Conservation (phyloP, 2,888 invertebrate species). For the Germaria angustata region DNA sequence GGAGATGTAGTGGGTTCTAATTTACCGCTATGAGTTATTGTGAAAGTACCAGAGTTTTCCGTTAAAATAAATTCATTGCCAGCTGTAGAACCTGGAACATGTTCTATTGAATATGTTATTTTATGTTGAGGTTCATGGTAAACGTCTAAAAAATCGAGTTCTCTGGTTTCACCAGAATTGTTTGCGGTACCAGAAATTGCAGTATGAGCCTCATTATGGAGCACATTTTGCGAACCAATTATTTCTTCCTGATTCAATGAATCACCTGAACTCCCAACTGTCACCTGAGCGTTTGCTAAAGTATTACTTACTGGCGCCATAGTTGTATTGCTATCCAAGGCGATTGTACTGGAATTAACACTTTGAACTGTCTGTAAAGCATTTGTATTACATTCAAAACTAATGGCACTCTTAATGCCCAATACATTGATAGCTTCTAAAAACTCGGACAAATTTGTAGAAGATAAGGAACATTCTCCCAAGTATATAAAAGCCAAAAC, state of each 20-base stretch:
- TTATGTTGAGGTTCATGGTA: slow-evolving; percentile 77
- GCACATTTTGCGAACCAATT: slow-evolving; percentile 70
- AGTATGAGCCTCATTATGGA: slow-evolving; percentile 42
- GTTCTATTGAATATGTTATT: slow-evolving; percentile 78
- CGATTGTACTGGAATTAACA: slow-evolving; percentile 46
- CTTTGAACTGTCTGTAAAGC: slow-evolving; percentile 64
- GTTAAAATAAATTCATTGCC: slow-evolving; percentile 78
- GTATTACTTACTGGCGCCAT: slow-evolving; percentile 17
- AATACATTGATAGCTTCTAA: slow-evolving; percentile 78
- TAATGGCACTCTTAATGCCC: slow-evolving; percentile 79
- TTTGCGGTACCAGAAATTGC: slow-evolving; percentile 39
- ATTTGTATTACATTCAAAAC: slow-evolving; percentile 77
- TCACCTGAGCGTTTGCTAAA: slow-evolving; percentile 7
- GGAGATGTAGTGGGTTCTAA: slow-evolving; percentile 67
- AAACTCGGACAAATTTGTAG: slow-evolving; percentile 77
- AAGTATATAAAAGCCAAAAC: slow-evolving; percentile 78
- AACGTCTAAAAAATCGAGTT: slow-evolving; percentile 77
- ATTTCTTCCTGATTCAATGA: slow-evolving; percentile 72
- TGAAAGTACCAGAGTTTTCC: slow-evolving; percentile 77
- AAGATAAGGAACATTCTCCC: slow-evolving; percentile 77
- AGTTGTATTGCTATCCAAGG: slow-evolving; percentile 19
- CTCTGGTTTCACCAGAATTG: slow-evolving; percentile 62
- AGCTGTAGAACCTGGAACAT: slow-evolving; percentile 74
- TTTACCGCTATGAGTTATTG: slow-evolving; percentile 75
- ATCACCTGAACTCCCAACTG: background rate